Conservation (phyloP, 2,888 invertebrate species). For the Lasioglossum marginatum region DNA sequence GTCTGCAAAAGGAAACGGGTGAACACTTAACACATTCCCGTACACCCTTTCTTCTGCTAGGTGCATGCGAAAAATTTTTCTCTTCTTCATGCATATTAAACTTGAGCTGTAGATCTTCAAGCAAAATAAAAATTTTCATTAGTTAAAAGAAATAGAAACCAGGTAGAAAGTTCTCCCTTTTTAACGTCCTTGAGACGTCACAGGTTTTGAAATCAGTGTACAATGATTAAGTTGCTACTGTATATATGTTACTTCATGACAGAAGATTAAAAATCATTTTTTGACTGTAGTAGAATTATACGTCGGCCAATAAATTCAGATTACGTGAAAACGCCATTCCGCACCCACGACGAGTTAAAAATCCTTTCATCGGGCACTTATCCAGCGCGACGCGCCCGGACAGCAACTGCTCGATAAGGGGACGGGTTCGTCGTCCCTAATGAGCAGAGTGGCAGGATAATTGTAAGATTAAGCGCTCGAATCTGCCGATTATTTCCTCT, state of each 20-base stretch:
- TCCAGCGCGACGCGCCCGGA: constrained; percentile 5
- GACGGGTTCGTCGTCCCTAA: constrained; percentile 17
- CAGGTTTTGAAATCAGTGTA: not conserved
- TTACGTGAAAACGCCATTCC: not conserved
- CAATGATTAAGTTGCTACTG: not conserved
- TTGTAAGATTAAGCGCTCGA: constrained; percentile 55
- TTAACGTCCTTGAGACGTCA: not conserved
- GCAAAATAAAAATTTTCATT: not conserved
- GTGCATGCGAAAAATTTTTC: not conserved
- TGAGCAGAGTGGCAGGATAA: constrained; percentile 39
- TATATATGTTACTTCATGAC: not conserved
- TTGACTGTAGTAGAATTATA: not conserved
- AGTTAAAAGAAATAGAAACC: not conserved
- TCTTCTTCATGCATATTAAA: too few relatives aligned
- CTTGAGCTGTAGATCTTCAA: too few relatives aligned
- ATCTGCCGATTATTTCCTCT: constrained; percentile 44
- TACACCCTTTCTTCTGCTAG: not conserved
- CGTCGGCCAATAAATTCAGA: not conserved
- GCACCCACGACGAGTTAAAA: not conserved
- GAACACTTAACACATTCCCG: not conserved
- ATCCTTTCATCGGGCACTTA: not conserved
- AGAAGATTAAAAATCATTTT: not conserved
- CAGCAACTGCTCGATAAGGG: constrained; percentile 2
- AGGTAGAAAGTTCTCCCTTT: not conserved
- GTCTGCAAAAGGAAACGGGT: not conserved